These are phyloP conservation scores for Hepsetus odoe DNA, from an alignment of 2,113 vertebrate species.

Conservation along the genomic window DNA sequence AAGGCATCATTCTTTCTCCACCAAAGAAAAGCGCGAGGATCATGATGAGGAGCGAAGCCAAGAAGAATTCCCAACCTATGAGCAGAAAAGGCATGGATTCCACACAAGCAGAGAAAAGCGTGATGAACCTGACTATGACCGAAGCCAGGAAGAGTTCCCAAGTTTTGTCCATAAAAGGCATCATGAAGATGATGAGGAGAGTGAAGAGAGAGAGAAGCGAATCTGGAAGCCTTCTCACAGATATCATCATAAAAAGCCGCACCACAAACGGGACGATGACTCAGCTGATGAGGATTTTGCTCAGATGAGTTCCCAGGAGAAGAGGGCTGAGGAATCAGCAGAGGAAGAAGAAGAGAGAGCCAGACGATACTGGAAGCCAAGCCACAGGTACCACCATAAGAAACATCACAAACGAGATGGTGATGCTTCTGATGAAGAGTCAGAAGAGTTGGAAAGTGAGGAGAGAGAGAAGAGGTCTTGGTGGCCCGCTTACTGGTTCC, in stretches of 20 bases:
- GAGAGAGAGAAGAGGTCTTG: conserved; percentile 44
- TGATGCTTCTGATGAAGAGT: conserved; percentile 33
- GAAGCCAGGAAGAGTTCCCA: conserved; percentile 61
- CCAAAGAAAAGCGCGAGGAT: conserved; percentile 45
- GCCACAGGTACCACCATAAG: conserved; percentile 44
- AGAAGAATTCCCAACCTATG: conserved; percentile 54
- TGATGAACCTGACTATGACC: conserved; percentile 57
- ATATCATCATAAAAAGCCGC: conserved; percentile 63
- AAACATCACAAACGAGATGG: conserved; percentile 41
- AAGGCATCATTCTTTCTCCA: conserved; percentile 48
- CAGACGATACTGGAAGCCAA: conserved; percentile 45
- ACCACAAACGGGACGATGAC: conserved; percentile 59
- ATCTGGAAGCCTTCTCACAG: conserved; percentile 65
- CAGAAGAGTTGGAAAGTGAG: conserved; percentile 37
- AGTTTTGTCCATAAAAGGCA: conserved; percentile 40
- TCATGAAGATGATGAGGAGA: conserved; percentile 33
- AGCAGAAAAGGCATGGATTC: conserved; percentile 38
- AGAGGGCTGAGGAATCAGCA: conserved; percentile 49
- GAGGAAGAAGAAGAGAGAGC: conserved; percentile 49
- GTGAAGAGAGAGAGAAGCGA: conserved; percentile 25
- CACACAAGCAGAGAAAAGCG: conserved; percentile 39
- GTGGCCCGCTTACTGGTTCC: conserved; percentile 23
- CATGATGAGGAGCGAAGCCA: conserved; percentile 65
- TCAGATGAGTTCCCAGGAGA: conserved; percentile 26
- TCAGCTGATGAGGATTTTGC: conserved; percentile 57